These are phyloP conservation scores for Polietes domitor DNA, from an alignment of 2,888 invertebrate species.

Conservation along the genomic window DNA sequence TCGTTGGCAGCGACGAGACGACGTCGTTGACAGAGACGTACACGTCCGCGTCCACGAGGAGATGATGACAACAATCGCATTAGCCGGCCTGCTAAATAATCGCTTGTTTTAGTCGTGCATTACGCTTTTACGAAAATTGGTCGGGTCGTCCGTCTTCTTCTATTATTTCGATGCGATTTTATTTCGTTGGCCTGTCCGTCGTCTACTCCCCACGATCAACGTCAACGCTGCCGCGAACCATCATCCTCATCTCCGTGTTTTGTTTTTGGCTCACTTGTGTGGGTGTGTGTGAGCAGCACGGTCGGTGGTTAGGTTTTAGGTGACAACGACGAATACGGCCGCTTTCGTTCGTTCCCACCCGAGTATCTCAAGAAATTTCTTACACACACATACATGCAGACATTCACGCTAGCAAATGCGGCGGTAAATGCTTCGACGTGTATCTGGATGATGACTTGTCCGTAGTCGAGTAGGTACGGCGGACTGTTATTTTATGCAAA, in stretches of 20 bases:
- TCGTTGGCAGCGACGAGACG: conserved; percentile 32
- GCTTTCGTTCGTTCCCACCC: background rate
- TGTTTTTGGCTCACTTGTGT: background rate
- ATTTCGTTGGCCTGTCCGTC: background rate
- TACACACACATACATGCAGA: no score
- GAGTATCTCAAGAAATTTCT: conserved; percentile 2
- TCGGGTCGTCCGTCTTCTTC: conserved; percentile 35
- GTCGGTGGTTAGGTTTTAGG: conserved; percentile 30
- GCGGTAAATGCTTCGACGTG: background rate
- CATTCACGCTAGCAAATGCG: no score
- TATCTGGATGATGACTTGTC: background rate
- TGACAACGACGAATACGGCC: conserved; percentile 31
- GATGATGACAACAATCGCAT: conserved; percentile 53
- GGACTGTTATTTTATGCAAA: conserved; percentile 4
- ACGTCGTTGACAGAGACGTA: conserved; percentile 19
- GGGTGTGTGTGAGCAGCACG: conserved; percentile 7
- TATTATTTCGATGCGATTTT: conserved; percentile 19
- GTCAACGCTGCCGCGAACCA: background rate
- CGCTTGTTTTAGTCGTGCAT: conserved; percentile 63
- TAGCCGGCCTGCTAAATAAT: conserved; percentile 60
- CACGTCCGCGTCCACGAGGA: background rate
- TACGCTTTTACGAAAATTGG: conserved; percentile 60
- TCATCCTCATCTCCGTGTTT: conserved; percentile 14
- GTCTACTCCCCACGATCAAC: background rate
- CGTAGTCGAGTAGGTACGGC: background rate